These are phyloP conservation scores for Sebastes steindachneri DNA, from an alignment of 2,797 vertebrate genomes.

Conservation along the genomic window DNA sequence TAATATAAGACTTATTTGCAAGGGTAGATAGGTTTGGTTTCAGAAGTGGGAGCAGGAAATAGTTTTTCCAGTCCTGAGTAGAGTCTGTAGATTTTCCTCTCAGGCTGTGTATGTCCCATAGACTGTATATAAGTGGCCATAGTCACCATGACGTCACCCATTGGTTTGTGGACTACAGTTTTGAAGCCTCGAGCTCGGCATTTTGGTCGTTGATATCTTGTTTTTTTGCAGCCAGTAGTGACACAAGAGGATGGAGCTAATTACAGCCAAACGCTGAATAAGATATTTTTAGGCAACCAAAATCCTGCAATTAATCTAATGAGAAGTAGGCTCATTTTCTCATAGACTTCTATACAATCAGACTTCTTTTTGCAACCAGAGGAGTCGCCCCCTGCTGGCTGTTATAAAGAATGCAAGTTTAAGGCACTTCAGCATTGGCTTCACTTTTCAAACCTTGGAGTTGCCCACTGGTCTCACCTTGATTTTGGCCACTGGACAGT, in stretches of 20 bases:
- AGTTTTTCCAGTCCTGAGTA: not conserved
- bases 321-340: too few species aligned
- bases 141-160: not conserved
- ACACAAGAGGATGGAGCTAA: not conserved
- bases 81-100: not conserved
- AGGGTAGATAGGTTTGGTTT: not conserved
- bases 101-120: not conserved
- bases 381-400: too few species aligned
- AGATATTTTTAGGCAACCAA: too few species aligned
- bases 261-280: not conserved
- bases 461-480: not conserved
- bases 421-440: not conserved
- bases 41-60: not conserved
- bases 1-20: not conserved
- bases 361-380: too few species aligned
- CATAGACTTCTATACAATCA: too few species aligned
- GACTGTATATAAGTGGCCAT: not conserved
- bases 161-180: not conserved
- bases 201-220: not conserved
- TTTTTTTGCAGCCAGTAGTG: not conserved
- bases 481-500: not conserved
- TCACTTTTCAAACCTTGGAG: not conserved
- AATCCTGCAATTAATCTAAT: too few species aligned
- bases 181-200: not conserved
- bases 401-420: too few species aligned